phyloP scores from a whole-genome alignment of 2,888 invertebrate species.

The Amorpha juglandis region DNA sequence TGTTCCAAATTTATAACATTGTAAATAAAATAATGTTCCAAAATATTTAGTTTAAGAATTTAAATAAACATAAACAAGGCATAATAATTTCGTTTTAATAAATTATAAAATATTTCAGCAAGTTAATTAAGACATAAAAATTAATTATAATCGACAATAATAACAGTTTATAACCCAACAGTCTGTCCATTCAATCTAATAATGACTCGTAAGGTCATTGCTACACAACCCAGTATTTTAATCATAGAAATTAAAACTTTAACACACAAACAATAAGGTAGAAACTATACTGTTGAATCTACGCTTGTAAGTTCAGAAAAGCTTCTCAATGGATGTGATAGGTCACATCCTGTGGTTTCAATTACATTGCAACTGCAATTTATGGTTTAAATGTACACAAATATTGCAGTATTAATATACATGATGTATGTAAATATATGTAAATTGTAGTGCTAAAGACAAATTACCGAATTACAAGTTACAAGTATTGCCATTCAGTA shows the following conservation, averaged over 20 bases:
- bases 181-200: conserved; percentile 54
- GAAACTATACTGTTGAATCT: conserved; percentile 37
- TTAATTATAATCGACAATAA: conserved; percentile 44
- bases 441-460: conserved; percentile 1
- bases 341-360: conserved; percentile 78
- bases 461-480: background rate
- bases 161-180: conserved; percentile 47
- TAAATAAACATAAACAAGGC: background rate
- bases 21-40: background rate
- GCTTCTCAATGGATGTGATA: conserved; percentile 72
- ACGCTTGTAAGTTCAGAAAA: conserved; percentile 59
- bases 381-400: conserved; percentile 59
- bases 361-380: conserved; percentile 71
- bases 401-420: conserved; percentile 30
- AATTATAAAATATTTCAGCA: conserved; percentile 6
- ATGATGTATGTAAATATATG: conserved; percentile 26
- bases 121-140: conserved; percentile 27
- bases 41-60: background rate
- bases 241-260: conserved; percentile 44
- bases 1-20: background rate
- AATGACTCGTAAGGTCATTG: conserved; percentile 62
- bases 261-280: conserved; percentile 38
- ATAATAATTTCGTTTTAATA: background rate
- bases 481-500: background rate
- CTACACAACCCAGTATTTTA: conserved; percentile 45